These are phyloP conservation scores for Rhagium mordax DNA, from an alignment of 2,888 invertebrate genomes.

Conservation along the genomic window DNA sequence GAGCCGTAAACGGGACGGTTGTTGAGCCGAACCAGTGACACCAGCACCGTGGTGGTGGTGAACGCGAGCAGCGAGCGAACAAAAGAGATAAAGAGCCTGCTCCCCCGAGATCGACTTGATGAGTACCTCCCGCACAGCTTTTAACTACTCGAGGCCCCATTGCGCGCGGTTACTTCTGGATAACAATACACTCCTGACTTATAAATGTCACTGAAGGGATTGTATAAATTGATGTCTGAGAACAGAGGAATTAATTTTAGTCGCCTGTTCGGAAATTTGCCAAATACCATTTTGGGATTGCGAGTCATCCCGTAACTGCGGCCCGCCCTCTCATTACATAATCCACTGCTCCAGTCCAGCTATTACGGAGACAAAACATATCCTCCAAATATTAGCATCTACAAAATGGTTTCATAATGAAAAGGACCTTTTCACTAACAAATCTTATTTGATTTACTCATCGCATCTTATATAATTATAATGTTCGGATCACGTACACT, in stretches of 20 bases:
- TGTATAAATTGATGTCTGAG: constrained; percentile 69
- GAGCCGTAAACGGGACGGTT: constrained; percentile 18
- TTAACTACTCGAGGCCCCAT: constrained; percentile 68
- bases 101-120: constrained; percentile 67
- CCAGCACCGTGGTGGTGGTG: constrained; percentile 24
- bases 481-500: background rate
- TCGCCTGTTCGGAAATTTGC: constrained; percentile 68
- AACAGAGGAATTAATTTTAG: constrained; percentile 69
- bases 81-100: constrained; percentile 51
- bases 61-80: constrained; percentile 39
- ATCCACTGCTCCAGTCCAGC: constrained; percentile 53
- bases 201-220: constrained; percentile 70
- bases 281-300: constrained; percentile 66
- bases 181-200: constrained; percentile 70
- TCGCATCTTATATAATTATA: constrained; percentile 23
- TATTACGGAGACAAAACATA: constrained; percentile 59
- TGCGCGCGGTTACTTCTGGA: constrained; percentile 67
- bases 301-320: constrained; percentile 54
- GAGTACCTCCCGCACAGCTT: constrained; percentile 68
- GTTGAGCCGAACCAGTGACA: constrained; percentile 14
- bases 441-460: constrained; percentile 47
- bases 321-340: constrained; percentile 58
- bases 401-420: constrained; percentile 55
- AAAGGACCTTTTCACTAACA: constrained; percentile 48
- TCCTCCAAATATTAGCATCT: constrained; percentile 59